Evolutionary conservation across 2,797 vertebrate genomes (phyloP).

Genomic region (Knipowitschia caucasica): DNA sequence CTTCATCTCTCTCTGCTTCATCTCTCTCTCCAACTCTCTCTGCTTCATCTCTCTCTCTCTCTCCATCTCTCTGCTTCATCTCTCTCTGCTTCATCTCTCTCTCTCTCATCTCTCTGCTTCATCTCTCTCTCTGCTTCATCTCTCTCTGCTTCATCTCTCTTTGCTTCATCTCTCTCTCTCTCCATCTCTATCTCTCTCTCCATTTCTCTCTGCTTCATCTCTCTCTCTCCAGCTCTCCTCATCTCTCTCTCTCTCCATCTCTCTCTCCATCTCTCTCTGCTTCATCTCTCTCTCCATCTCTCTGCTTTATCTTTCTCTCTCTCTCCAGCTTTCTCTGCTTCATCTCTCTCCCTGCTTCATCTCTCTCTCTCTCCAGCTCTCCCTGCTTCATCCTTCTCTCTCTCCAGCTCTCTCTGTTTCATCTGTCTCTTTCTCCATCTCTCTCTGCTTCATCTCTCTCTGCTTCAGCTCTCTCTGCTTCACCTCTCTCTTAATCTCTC

Average conservation of each 20-base stretch:
- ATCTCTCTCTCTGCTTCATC: constrained; percentile 61
- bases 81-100: constrained; percentile 36
- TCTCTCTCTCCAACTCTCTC: no score
- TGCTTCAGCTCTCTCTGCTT: constrained; percentile 35
- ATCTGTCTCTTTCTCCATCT: constrained; percentile 59
- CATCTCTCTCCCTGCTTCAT: no score
- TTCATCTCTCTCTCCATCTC: constrained; percentile 47
- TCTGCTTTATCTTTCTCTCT: constrained; percentile 57
- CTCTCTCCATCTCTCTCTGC: constrained; percentile 33
- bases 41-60: no score
- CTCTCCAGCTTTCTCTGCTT: no score
- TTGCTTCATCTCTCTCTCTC: constrained; percentile 38
- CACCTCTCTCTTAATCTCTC: constrained; percentile 20
- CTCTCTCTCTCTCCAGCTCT: constrained; percentile 15
- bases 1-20: constrained; percentile 49
- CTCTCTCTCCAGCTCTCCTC: constrained; percentile 63
- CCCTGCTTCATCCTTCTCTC: constrained; percentile 36
- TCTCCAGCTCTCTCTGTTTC: constrained; percentile 49
- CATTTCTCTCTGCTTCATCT: constrained; percentile 43
- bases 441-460: constrained; percentile 12
- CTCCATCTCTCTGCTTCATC: constrained; percentile 23
- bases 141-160: constrained; percentile 12
- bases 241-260: constrained; percentile 10
- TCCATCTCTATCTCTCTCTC: no score
- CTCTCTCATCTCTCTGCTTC: constrained; percentile 47